Percentiles rank a stretch among this genome's conserved stretches.
These are phyloP conservation scores for Alcedo atthis DNA, from an alignment of 2,797 vertebrate species.

Conservation along the genomic window DNA sequence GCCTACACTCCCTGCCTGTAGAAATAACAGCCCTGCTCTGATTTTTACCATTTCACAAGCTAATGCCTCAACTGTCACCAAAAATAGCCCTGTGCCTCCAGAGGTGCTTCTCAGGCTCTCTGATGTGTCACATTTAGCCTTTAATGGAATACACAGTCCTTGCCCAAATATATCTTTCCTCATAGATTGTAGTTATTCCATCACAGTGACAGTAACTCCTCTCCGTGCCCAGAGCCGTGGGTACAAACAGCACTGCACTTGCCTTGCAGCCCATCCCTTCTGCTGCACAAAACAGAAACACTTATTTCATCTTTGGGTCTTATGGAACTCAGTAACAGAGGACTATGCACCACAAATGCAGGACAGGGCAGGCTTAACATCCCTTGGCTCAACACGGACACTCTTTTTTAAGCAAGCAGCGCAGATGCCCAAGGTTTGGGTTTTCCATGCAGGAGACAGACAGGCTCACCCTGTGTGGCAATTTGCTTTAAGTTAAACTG, in stretches of 20 bases:
- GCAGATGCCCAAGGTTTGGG: neutral
- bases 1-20: neutral
- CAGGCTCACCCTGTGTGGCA: neutral
- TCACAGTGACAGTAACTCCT: neutral
- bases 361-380: too few relatives aligned
- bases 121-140: neutral
- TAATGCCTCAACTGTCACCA: neutral
- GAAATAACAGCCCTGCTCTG: neutral
- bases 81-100: conserved; percentile 18
- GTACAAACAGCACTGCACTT: neutral
- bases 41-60: conserved; percentile 4
- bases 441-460: neutral
- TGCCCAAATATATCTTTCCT: neutral
- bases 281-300: neutral
- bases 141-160: neutral
- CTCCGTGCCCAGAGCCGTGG: accelerated
- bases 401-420: neutral
- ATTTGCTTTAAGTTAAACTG: neutral
- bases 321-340: neutral
- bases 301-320: neutral
- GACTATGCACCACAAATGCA: neutral
- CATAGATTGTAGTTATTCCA: neutral
- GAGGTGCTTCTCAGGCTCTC: conserved; percentile 4
- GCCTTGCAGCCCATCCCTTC: neutral
- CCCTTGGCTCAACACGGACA: neutral